These are phyloP conservation scores for Drosophila sp. DNA, from an alignment of 1,140 invertebrate species.

Conservation along the genomic window DNA sequence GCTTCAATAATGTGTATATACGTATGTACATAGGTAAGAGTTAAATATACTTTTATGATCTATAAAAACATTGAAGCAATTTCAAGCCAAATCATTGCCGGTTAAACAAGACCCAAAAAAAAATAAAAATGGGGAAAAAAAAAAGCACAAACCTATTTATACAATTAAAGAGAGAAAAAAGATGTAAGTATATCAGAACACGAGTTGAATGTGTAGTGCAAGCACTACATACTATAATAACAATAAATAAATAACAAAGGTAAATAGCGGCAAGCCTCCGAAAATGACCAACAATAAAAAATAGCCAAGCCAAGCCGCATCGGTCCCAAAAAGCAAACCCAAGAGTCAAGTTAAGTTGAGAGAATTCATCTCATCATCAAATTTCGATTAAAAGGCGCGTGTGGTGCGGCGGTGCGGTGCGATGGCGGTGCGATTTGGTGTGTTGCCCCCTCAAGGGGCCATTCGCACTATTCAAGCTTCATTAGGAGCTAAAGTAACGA, in stretches of 20 bases:
- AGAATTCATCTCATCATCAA: conserved; percentile 74
- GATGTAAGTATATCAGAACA: conserved; percentile 55
- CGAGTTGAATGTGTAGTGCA: conserved; percentile 46
- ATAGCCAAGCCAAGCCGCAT: conserved; percentile 11
- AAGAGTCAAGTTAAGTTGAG: conserved; percentile 29
- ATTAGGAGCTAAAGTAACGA: conserved; percentile 80
- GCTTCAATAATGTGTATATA: too few relatives aligned
- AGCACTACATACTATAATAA: conserved; percentile 58
- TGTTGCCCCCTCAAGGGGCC: conserved; percentile 48
- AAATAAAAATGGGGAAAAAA: conserved; percentile 2
- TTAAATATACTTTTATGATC: not conserved
- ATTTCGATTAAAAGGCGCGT: conserved; percentile 81
- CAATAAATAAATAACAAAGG: conserved; percentile 81
- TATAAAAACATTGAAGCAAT: conserved; percentile 30
- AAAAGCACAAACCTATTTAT: conserved; percentile 53
- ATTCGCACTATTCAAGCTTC: conserved; percentile 81
- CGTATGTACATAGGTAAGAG: not conserved
- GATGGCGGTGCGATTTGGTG: conserved; percentile 30
- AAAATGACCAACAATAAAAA: conserved; percentile 64
- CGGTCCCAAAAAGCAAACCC: conserved; percentile 30
- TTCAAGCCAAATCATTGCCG: conserved; percentile 59
- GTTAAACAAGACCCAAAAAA: conserved; percentile 27
- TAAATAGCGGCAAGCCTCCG: conserved; percentile 61
- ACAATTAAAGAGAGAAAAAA: conserved; percentile 52
- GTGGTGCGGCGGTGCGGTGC: conserved; percentile 36